These are phyloP conservation scores for Lepas anatifera DNA, from an alignment of 2,888 invertebrate genomes.

Conservation along the genomic window DNA sequence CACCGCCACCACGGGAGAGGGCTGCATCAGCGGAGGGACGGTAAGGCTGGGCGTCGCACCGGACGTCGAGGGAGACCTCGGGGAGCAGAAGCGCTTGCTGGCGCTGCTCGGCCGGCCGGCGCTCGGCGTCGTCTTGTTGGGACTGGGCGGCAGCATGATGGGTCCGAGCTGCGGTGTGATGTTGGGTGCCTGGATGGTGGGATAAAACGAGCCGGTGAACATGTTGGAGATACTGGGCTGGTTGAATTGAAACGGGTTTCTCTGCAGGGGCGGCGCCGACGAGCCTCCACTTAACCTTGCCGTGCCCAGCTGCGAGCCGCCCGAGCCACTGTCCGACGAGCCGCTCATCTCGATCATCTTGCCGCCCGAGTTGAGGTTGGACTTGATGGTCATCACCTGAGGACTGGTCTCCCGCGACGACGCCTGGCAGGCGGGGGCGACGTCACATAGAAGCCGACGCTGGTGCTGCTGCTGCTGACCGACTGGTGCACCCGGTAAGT, in stretches of 20 bases:
- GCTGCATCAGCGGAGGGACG: background rate
- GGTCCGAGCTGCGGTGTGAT: slow-evolving; percentile 6
- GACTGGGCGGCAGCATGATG: slow-evolving; percentile 4
- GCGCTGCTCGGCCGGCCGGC: background rate
- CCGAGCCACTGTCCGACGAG: background rate
- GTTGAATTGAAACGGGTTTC: slow-evolving; percentile 3
- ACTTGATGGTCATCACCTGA: slow-evolving; percentile 13
- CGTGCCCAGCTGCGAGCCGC: slow-evolving; percentile 7
- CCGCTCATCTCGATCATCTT: slow-evolving; percentile 10
- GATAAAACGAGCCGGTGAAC: slow-evolving; percentile 4
- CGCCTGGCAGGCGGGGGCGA: background rate
- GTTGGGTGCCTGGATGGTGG: slow-evolving; percentile 1
- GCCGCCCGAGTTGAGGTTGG: slow-evolving; percentile 12
- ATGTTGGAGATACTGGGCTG: background rate
- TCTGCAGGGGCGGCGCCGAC: slow-evolving; percentile 10
- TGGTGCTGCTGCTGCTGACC: background rate
- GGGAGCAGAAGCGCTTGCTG: background rate
- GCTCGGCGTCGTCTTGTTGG: background rate
- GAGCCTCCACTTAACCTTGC: background rate
- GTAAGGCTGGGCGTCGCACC: too few relatives aligned
- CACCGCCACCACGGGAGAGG: background rate
- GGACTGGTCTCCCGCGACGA: slow-evolving; percentile 6
- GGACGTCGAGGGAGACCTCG: background rate
- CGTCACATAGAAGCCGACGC: slow-evolving; percentile 1
- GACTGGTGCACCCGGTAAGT: slow-evolving; percentile 7